A percentile compares a stretch with the other conserved stretches of the same genome.
phyloP scores from a whole-genome alignment of 23 tunicate genomes.

The Botrylloides violaceus region DNA sequence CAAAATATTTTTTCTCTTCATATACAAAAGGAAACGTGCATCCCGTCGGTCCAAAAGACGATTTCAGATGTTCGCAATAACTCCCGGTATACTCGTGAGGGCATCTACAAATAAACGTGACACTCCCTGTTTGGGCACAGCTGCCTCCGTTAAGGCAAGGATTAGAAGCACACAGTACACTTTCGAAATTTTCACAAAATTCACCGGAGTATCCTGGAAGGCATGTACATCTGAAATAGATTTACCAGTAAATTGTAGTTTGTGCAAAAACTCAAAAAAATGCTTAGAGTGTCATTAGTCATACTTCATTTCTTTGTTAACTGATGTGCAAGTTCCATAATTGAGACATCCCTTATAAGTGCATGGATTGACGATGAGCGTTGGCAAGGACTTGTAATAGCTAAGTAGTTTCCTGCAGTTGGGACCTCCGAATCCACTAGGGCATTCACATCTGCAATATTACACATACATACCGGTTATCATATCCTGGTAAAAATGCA shows the following conservation, averaged over 20 bases:
- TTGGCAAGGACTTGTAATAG: not conserved
- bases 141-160: constrained; percentile 20
- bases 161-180: not conserved
- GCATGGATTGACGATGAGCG: not conserved
- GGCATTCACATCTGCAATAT: not conserved
- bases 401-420: not conserved
- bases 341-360: constrained; percentile 7
- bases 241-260: constrained; percentile 2
- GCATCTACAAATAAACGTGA: constrained; percentile 6
- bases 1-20: not conserved
- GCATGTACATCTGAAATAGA: constrained; percentile 1
- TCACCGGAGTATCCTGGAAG: constrained; percentile 11
- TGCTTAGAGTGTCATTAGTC: not conserved
- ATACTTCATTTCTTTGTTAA: not conserved
- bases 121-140: constrained; percentile 1
- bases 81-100: constrained; percentile 1
- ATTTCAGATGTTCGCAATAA: not conserved
- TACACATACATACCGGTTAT: too few species aligned
- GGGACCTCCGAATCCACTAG: not conserved
- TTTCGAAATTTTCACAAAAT: not conserved
- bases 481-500: too few species aligned
- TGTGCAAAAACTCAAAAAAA: not conserved
- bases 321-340: constrained; percentile 8
- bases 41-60: not conserved
- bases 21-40: constrained; percentile 14